Evolutionary conservation across 2,888 invertebrate genomes (phyloP).

Genomic region (Dolomedes plantarius): DNA sequence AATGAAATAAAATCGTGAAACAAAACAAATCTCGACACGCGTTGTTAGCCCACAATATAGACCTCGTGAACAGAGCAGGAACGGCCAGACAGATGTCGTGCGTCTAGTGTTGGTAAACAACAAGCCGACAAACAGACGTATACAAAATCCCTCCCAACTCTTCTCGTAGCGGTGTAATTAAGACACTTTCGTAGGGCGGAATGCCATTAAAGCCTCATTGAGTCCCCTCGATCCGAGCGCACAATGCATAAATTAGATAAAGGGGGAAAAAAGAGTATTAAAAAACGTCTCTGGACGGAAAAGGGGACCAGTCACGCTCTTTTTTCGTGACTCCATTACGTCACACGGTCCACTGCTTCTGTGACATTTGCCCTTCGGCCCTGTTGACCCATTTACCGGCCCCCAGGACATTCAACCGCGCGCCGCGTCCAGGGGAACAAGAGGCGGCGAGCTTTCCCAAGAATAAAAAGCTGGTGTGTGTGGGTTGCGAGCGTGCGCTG

Average conservation of each 20-base stretch:
- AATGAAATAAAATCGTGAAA: no score
- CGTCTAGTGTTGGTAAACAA: no score
- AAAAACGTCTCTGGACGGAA: conserved; percentile 3
- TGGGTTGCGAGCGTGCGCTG: no score
- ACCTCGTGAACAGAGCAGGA: no score
- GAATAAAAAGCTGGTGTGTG: background rate
- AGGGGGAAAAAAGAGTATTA: background rate
- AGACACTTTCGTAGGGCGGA: background rate
- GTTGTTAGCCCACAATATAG: no score
- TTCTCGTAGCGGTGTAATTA: background rate
- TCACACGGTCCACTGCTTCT: conserved; percentile 69
- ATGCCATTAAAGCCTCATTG: background rate
- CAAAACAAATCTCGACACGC: no score
- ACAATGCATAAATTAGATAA: background rate
- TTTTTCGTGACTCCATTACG: conserved; percentile 64
- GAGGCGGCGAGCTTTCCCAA: background rate
- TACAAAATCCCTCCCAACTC: no score
- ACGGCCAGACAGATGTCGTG: no score
- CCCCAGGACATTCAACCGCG: background rate
- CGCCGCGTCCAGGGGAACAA: background rate
- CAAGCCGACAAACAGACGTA: no score
- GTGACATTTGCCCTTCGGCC: conserved; percentile 70
- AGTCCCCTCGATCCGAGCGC: background rate
- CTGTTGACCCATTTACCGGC: conserved; percentile 58
- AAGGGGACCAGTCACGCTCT: conserved; percentile 49